These are phyloP conservation scores for Philereme transversata DNA, from an alignment of 2,888 invertebrate species.

Conservation along the genomic window DNA sequence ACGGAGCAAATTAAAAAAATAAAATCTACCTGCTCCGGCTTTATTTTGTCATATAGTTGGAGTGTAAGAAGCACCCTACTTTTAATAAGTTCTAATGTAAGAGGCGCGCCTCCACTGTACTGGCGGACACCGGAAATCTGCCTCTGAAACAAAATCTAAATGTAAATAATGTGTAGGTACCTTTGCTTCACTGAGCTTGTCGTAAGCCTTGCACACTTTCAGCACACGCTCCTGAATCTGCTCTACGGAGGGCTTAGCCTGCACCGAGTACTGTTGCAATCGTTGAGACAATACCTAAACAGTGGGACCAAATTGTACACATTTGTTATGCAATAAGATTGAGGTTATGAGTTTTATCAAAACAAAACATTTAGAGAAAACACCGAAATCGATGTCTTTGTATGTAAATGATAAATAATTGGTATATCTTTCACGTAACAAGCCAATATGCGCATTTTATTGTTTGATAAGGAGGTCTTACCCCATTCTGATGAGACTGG, in stretches of 20 bases:
- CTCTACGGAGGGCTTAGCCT: conserved; percentile 82
- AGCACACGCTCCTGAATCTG: conserved; percentile 92
- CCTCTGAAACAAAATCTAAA: conserved; percentile 84
- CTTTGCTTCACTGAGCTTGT: conserved; percentile 94
- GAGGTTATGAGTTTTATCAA: conserved; percentile 65
- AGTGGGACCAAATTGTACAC: conserved; percentile 67
- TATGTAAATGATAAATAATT: neutral
- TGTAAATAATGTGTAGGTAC: conserved; percentile 82
- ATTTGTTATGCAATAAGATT: conserved; percentile 80
- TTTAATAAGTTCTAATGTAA: conserved; percentile 91
- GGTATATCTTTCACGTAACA: neutral
- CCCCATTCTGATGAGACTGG: conserved; percentile 64
- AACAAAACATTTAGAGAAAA: conserved; percentile 8
- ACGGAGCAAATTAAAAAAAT: neutral
- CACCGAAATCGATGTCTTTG: neutral
- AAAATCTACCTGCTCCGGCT: conserved; percentile 92
- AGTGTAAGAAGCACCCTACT: conserved; percentile 97
- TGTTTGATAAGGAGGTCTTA: conserved; percentile 56
- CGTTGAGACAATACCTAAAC: conserved; percentile 73
- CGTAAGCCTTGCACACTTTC: conserved; percentile 94
- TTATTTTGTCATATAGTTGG: conserved; percentile 98
- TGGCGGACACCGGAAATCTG: conserved; percentile 86
- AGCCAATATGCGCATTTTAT: conserved; percentile 46
- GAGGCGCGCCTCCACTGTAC: conserved; percentile 90
- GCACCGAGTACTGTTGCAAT: conserved; percentile 61